phyloP scores from a whole-genome alignment of 2,113 vertebrate species.

The Nothoprocta perdicaria region DNA sequence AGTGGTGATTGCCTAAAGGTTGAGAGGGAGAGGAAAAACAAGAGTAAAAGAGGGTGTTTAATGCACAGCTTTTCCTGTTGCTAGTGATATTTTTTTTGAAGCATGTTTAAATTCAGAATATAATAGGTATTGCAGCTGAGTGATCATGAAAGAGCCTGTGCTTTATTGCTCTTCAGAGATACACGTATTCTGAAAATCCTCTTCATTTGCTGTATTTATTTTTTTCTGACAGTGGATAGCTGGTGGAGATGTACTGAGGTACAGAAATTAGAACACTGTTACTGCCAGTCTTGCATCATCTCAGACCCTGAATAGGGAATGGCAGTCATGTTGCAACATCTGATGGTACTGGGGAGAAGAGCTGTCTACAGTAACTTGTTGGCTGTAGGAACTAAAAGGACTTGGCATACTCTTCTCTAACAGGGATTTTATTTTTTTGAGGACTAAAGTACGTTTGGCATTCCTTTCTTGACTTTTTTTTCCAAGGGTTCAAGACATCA shows the following conservation, averaged over 20 bases:
- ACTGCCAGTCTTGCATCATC: background rate
- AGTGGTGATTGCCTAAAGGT: background rate
- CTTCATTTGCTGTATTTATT: conserved; percentile 15
- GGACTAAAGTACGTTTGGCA: background rate
- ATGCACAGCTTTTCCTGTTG: background rate
- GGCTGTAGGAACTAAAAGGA: background rate
- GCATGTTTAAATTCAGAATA: conserved; percentile 36
- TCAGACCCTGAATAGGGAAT: background rate
- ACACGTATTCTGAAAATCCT: background rate
- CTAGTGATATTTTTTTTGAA: conserved; percentile 37
- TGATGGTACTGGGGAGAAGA: background rate
- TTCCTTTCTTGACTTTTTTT: background rate
- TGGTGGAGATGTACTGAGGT: background rate
- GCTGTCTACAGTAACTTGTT: background rate
- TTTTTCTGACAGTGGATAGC: background rate
- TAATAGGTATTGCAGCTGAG: conserved; percentile 56
- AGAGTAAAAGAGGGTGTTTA: background rate
- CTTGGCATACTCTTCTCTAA: background rate
- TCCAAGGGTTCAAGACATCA: background rate
- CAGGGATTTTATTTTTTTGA: background rate
- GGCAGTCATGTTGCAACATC: background rate
- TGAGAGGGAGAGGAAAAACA: background rate
- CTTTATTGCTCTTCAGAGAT: background rate
- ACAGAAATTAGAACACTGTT: background rate
- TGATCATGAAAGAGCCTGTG: conserved; percentile 36